Evolutionary conservation across 2,113 vertebrate genomes (phyloP), one percentile per base, ranked within the genome.

Genomic region (Mastomys natalensis): DNA sequence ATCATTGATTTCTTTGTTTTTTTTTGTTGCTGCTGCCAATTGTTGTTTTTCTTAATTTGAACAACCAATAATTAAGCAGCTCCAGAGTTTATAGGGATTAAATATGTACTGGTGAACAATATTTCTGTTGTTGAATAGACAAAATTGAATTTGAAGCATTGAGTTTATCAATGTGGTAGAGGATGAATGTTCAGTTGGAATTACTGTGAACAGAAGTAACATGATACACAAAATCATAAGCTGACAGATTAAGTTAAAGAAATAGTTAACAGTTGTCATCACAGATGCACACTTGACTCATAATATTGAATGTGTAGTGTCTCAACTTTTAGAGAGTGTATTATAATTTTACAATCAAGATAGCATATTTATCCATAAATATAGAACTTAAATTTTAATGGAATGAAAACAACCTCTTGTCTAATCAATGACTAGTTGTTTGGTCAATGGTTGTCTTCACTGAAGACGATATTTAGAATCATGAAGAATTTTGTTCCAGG

Each of bases 1-100:
- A 70, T 86, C n/a, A 93, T 55, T 91, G 66, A 94, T 80, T 94
- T 64, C 16, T 90, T 15, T 76, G 87, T 81, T 88, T 7, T 29
- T 81, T 88, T 7, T 29, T 82, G 5, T 89, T 89, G 68, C 26
- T 70, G 68, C 34, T 70, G 2, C 26, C 29, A 31, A 31, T 3
- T 82, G 21, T 26, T 81, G 5, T 87, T 91, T 78, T 85, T 86
- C 16, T 15, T 95, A 76, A 22, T 53, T 81, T n/a, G 13, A 22
- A 76, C 8, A 87, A 40, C 9, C 16, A 66, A 85, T 85, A 82
- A 58, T 10, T 90, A 72, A 78, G 6, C 4, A 81, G 6, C 1
- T 40, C n/a, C 74, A 90, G 19, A 81, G 51, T 95, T 87, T 77
- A 91, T 34, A 95, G 78, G 45, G 45, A 77, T 6, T 62, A 51